Evolutionary conservation across 1,140 invertebrate genomes (phyloP), one percentile per base, ranked within the genome.

Genomic region (Elymnias hypermnestra): DNA sequence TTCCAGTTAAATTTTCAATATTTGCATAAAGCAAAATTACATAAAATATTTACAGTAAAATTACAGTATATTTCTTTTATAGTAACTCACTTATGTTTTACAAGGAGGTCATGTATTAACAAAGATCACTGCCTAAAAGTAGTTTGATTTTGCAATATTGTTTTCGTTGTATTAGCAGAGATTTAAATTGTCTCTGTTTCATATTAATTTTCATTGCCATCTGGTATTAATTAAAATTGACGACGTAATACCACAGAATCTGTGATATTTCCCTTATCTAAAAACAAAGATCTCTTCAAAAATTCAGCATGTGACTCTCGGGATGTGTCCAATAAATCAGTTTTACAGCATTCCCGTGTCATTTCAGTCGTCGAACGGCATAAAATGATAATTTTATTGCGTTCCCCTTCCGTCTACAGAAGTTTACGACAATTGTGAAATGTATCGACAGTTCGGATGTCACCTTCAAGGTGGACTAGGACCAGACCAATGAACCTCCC

Each of bases 341-440:
- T 81, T 84, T 84, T 84, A 84, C 77, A 84, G 66, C 81, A 82
- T 82, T 82, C 77, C 74, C 55, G 72, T 77, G 77, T 82, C 81
- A 81, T 84, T 81, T 84, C 78, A 79, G 78, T 83, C 78, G 76
- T 78, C 74, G 78, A 81, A 83, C 76, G 81, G 72, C 76, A 79
- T 84, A 84, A 84, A 84, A 84, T 84, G 74, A 84, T 84, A 83
- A 84, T 84, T 84, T 84, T 84, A 84, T 72, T 72, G 76, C 74
- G 64, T 57, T 77, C 74, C 78, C 81, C 81, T 84, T 84, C 81
- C 81, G 76, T 75, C 76, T 83, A 51, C 64, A 62, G 59, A 53
- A 73, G 63, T 84, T 84, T 84, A 84, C 78, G 81, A 84, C 78
- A 84, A 84, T 83, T 84, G 76, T 83, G 76, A 84, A 84, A 84